phyloP scores from a whole-genome alignment of 2,888 invertebrate genomes.

The Scaptodrosophila latifasciaeformis region DNA sequence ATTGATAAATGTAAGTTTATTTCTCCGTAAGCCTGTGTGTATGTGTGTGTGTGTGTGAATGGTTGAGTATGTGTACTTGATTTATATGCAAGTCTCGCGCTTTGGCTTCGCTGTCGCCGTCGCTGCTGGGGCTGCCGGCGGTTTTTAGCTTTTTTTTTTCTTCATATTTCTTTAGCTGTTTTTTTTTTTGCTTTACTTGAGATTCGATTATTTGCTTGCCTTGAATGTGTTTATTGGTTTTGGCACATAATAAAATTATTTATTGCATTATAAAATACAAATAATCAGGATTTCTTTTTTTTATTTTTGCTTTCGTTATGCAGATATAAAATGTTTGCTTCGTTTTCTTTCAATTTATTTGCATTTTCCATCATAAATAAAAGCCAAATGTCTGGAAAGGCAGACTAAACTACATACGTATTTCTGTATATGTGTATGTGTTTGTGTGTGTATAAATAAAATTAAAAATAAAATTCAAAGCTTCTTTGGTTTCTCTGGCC shows the following conservation, averaged over 20 bases:
- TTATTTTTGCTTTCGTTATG: neutral
- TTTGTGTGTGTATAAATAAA: slow-evolving; percentile 50
- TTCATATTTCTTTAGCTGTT: neutral
- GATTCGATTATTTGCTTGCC: slow-evolving; percentile 49
- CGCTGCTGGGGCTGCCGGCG: no score
- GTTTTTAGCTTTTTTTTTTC: neutral
- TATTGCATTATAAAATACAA: slow-evolving; percentile 61
- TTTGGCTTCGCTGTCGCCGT: no score
- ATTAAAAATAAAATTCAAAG: slow-evolving; percentile 47
- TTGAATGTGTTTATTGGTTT: slow-evolving; percentile 49
- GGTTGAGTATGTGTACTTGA: slow-evolving; percentile 26
- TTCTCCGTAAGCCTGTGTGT: no score
- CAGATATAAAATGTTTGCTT: neutral
- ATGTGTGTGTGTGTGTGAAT: slow-evolving; percentile 17
- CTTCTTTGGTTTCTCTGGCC: no score
- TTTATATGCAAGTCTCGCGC: slow-evolving; percentile 43
- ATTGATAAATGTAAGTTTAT: no score
- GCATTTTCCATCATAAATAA: slow-evolving; percentile 47
- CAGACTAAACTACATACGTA: slow-evolving; percentile 6
- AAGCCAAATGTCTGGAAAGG: slow-evolving; percentile 16
- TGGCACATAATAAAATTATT: slow-evolving; percentile 63
- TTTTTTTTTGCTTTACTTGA: slow-evolving; percentile 12
- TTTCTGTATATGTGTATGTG: no score
- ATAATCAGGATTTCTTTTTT: slow-evolving; percentile 10
- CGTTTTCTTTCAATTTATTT: slow-evolving; percentile 54